phyloP scores from a whole-genome alignment of 1,140 invertebrate species.

The Zaprionus gabonicus region DNA sequence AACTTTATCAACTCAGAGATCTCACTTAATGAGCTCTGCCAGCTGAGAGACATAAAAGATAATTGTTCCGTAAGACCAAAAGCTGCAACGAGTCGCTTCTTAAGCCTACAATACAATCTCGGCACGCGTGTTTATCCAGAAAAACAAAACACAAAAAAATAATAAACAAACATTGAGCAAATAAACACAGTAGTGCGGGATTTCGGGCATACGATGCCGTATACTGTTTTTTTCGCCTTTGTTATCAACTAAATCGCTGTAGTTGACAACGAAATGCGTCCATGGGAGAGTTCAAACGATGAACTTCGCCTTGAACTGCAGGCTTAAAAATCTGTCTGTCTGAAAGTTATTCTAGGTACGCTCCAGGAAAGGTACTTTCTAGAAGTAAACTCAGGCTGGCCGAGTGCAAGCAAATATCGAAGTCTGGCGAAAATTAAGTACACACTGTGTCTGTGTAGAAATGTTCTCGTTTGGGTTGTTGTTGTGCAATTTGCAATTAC shows the following conservation, averaged over 20 bases:
- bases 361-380: background rate
- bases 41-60: conserved; percentile 22
- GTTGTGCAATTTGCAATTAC: conserved; percentile 44
- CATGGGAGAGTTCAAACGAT: conserved; percentile 27
- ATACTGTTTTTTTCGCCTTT: conserved; percentile 13
- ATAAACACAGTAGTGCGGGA: conserved; percentile 36
- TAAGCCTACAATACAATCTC: conserved; percentile 9
- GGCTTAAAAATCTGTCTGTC: background rate
- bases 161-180: conserved; percentile 23
- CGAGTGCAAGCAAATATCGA: conserved; percentile 11
- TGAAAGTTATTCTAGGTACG: background rate
- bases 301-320: conserved; percentile 21
- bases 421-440: conserved; percentile 9
- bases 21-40: background rate
- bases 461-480: conserved; percentile 9
- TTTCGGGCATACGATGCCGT: conserved; percentile 8
- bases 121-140: conserved; percentile 35
- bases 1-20: conserved; percentile 2
- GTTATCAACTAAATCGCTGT: conserved; percentile 25
- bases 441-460: background rate
- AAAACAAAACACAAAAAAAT: conserved; percentile 26
- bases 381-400: background rate
- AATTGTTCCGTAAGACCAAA: conserved; percentile 16
- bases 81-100: conserved; percentile 9
- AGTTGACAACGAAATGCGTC: conserved; percentile 32